Evolutionary conservation across 2,113 vertebrate species (phyloP).

Genomic region (Ifrita kowaldi): DNA sequence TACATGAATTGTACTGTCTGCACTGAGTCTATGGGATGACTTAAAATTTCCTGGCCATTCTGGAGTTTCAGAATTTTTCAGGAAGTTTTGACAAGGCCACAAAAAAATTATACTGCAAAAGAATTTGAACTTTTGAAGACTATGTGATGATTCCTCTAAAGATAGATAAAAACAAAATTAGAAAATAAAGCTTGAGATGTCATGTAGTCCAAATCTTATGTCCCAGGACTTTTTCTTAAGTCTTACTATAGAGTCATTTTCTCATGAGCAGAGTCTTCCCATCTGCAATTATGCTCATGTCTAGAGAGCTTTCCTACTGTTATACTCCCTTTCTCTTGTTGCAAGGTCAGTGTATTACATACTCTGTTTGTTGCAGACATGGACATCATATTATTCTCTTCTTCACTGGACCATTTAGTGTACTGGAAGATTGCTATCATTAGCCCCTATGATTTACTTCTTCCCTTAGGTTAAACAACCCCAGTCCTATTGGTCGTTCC

Average conservation of each 20-base stretch:
- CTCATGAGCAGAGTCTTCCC: not conserved
- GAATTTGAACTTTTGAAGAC: not conserved
- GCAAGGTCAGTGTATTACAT: not conserved
- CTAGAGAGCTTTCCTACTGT: not conserved
- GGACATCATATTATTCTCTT: not conserved
- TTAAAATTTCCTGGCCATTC: not conserved
- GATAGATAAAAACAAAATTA: not conserved
- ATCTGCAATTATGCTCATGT: not conserved
- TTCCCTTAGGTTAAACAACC: not conserved
- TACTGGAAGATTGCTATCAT: not conserved
- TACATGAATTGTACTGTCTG: not conserved
- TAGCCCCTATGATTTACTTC: not conserved
- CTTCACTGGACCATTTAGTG: not conserved
- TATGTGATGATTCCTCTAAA: not conserved
- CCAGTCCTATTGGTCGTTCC: not conserved
- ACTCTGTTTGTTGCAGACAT: not conserved
- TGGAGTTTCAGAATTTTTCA: not conserved
- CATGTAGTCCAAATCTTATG: not conserved
- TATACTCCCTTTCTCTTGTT: not conserved
- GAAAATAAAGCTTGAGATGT: not conserved
- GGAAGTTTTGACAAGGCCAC: not conserved
- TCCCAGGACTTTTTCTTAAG: not conserved
- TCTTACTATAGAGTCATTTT: not conserved
- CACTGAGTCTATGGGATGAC: not conserved
- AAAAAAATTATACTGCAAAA: not conserved